phyloP scores from a whole-genome alignment of 2,888 invertebrate species.

The Ennomos fuscantarius region DNA sequence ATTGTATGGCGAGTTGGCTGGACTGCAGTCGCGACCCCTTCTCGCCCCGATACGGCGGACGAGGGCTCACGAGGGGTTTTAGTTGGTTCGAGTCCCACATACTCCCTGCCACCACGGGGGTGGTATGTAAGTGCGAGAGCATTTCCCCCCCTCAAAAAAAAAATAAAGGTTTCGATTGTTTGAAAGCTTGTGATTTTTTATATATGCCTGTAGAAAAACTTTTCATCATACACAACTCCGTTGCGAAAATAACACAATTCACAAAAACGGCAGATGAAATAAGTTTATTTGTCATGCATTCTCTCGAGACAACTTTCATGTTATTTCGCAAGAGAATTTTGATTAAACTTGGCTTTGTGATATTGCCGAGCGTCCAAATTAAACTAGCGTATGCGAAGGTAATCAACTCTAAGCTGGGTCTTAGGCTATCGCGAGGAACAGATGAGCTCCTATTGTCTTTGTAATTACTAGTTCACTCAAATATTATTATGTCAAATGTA shows the following conservation, averaged over 20 bases:
- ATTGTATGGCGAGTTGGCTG: too few relatives aligned
- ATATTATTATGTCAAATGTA: neutral
- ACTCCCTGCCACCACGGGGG: too few relatives aligned
- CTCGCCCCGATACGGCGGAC: too few relatives aligned
- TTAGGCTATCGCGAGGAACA: neutral
- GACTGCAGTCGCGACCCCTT: too few relatives aligned
- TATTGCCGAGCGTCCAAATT: conserved; percentile 4
- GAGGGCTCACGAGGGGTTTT: too few relatives aligned
- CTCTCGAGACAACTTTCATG: neutral
- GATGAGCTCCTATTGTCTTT: conserved; percentile 9
- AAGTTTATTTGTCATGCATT: conserved; percentile 1
- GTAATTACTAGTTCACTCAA: conserved; percentile 1
- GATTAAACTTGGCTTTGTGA: conserved; percentile 14
- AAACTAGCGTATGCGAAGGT: conserved; percentile 4
- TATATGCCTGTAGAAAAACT: too few relatives aligned
- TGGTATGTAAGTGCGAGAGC: too few relatives aligned
- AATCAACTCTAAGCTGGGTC: conserved; percentile 4
- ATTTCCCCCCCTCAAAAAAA: too few relatives aligned
- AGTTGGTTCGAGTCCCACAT: too few relatives aligned
- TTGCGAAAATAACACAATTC: neutral
- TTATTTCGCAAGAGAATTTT: conserved; percentile 4
- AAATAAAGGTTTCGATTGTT: too few relatives aligned
- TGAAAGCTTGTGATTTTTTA: too few relatives aligned
- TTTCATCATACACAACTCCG: too few relatives aligned
- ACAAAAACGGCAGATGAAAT: conserved; percentile 1